A percentile compares a stretch with the other conserved stretches of the same genome.
Evolutionary conservation across 2,113 vertebrate genomes (phyloP).

Genomic region (Petrocephalus zakoni): DNA sequence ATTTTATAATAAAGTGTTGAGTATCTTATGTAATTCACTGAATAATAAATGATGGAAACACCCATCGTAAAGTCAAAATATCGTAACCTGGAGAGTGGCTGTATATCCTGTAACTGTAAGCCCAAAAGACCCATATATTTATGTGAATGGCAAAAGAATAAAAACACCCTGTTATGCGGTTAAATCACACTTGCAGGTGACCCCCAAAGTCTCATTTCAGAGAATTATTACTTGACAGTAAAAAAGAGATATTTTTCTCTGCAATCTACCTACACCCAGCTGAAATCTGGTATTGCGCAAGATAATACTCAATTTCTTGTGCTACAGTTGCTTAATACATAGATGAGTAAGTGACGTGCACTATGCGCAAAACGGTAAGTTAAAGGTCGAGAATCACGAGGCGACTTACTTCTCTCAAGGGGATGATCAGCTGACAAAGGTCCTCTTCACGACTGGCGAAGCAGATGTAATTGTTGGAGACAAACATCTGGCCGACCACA

Average conservation of each 20-base stretch:
- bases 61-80: no score
- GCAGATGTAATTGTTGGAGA: conserved; percentile 96
- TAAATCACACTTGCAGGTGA: background rate
- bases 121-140: background rate
- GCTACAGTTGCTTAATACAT: background rate
- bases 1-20: no score
- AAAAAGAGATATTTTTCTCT: background rate
- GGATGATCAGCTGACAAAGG: conserved; percentile 89
- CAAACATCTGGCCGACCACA: conserved; percentile 89
- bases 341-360: background rate
- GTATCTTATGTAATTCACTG: no score
- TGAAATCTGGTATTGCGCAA: background rate
- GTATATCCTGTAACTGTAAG: background rate
- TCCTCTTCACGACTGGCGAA: conserved; percentile 90
- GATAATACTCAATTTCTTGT: background rate
- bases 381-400: background rate
- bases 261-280: background rate
- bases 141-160: background rate
- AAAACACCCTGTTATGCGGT: background rate
- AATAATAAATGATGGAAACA: no score
- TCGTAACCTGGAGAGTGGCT: no score
- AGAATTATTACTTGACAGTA: background rate
- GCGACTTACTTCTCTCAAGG: conserved; percentile 78
- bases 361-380: background rate
- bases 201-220: background rate